Conservation (phyloP, 2,797 vertebrate genomes). For the Triplophysa bombifrons region DNA sequence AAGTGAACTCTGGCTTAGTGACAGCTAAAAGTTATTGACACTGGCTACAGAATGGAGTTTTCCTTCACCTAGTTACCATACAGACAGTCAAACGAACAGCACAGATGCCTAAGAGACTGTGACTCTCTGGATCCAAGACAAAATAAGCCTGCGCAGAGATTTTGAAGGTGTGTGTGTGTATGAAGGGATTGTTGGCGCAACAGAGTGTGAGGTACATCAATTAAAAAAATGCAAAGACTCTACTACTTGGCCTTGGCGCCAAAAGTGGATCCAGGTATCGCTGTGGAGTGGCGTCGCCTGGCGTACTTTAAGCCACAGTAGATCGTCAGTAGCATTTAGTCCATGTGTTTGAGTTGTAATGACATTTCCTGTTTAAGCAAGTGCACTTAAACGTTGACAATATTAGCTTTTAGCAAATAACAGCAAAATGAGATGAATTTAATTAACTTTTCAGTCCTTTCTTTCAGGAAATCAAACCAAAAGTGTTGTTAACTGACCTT, state of each 20-base stretch:
- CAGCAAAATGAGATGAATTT: no score
- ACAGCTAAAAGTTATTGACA: slow-evolving; percentile 62
- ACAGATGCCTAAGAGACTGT: slow-evolving; percentile 35
- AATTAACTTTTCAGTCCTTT: no score
- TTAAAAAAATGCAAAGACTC: background rate
- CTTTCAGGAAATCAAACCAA: no score
- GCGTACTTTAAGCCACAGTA: background rate
- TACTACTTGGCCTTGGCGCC: background rate
- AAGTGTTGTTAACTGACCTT: no score
- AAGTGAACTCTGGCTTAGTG: slow-evolving; percentile 36
- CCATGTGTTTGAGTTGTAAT: slow-evolving; percentile 3
- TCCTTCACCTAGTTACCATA: slow-evolving; percentile 62
- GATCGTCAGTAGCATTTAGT: background rate
- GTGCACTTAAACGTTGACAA: background rate
- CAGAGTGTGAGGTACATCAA: no score
- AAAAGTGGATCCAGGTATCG: background rate
- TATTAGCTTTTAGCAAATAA: background rate
- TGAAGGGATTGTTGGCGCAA: background rate
- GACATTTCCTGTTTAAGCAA: background rate
- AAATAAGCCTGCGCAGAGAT: background rate
- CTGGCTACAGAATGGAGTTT: slow-evolving; percentile 65
- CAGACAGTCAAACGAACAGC: slow-evolving; percentile 6
- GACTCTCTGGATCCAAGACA: slow-evolving; percentile 10
- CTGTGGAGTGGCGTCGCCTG: background rate
- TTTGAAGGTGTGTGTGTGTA: background rate